Evolutionary conservation across 1,140 invertebrate species (phyloP).

Genomic region (Tachypleus tridentatus): DNA sequence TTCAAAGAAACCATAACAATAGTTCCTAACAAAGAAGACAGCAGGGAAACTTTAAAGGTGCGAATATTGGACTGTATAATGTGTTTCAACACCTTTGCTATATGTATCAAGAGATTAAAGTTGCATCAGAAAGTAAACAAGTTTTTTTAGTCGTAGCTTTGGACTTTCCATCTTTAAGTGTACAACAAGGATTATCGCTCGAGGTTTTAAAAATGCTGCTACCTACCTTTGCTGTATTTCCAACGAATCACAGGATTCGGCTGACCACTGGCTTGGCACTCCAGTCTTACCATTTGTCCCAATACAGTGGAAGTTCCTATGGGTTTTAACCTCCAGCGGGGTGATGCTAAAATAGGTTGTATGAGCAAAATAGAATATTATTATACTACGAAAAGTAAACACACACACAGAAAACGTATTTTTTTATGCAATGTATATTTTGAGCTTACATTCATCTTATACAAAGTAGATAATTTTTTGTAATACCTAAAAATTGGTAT

Average conservation of each 20-base stretch:
- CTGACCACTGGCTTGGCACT: conserved; percentile 28
- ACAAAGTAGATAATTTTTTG: background rate
- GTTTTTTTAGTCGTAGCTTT: no score
- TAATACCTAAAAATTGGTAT: background rate
- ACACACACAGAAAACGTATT: background rate
- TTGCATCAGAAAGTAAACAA: no score
- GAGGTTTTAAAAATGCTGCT: background rate
- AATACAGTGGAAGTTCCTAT: conserved; percentile 19
- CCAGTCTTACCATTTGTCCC: conserved; percentile 23
- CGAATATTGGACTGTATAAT: no score
- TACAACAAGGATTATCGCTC: no score
- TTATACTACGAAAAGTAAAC: no score
- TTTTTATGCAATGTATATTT: background rate
- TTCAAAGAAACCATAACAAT: no score
- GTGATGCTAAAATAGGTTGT: conserved; percentile 20
- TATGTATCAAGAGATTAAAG: no score
- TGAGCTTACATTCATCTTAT: background rate
- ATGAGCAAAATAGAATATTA: no score
- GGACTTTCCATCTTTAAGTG: no score
- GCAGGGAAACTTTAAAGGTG: no score
- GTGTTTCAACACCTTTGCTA: no score
- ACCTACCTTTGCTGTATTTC: conserved; percentile 25
- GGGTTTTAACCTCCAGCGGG: conserved; percentile 25
- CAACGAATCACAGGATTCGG: conserved; percentile 28
- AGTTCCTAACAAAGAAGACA: no score